Evolutionary conservation across 2,888 invertebrate species (phyloP).

Genomic region (Prosapia bicincta): DNA sequence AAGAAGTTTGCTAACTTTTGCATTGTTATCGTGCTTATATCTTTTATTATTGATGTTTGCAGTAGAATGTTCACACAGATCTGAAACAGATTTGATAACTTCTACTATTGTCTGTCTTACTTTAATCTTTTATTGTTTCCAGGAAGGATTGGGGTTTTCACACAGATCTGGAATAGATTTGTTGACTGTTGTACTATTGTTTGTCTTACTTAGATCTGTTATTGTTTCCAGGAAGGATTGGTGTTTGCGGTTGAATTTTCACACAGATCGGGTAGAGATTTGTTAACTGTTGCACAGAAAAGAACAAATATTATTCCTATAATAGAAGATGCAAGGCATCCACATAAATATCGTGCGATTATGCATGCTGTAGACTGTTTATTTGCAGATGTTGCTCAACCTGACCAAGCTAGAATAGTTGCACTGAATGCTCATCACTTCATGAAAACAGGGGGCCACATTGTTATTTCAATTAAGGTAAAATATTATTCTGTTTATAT

Average conservation of each 20-base stretch:
- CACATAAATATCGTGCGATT: slow-evolving; percentile 98
- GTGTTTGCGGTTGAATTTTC: slow-evolving; percentile 99
- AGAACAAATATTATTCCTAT: slow-evolving; percentile 98
- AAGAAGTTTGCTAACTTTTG: too few species aligned
- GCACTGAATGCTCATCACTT: slow-evolving; percentile 94
- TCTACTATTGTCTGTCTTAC: too few species aligned
- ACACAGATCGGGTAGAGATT: slow-evolving; percentile 93
- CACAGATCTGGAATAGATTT: too few species aligned
- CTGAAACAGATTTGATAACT: too few species aligned
- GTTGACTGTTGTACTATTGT: too few species aligned
- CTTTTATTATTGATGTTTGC: too few species aligned
- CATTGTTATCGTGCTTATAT: too few species aligned
- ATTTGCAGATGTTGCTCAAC: slow-evolving; percentile 99
- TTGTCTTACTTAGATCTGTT: neutral
- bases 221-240: slow-evolving; percentile 74
- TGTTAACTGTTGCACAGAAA: slow-evolving; percentile 97
- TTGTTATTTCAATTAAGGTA: slow-evolving; percentile 98
- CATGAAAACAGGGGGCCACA: slow-evolving; percentile 95
- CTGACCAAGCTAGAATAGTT: slow-evolving; percentile 98
- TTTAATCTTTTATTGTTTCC: too few species aligned
- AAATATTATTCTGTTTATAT: too few species aligned
- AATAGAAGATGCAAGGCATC: slow-evolving; percentile 98
- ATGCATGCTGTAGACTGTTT: slow-evolving; percentile 98
- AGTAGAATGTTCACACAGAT: too few species aligned
- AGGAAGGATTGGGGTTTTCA: too few species aligned